Evolutionary conservation across 2,888 invertebrate species (phyloP), one percentile per base, ranked within the genome.

Genomic region (Himalopsyche kuldschensis): DNA sequence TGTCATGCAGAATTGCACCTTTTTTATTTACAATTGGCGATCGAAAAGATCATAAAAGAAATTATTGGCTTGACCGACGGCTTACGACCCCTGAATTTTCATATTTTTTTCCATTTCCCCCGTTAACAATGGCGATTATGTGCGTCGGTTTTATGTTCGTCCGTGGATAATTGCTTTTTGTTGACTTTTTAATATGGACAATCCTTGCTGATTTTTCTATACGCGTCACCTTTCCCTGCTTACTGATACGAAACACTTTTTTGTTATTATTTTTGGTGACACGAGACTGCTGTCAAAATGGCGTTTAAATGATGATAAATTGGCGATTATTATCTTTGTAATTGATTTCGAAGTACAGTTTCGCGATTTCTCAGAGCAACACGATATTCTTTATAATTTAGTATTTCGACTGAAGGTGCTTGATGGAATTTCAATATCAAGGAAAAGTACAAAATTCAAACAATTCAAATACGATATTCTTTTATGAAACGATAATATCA

Each of bases 291-390:
- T 69, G 84, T 84, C 79, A 78, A 75, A 82, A 79, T 86, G 82
- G 81, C 84, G 83, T 84, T 81, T 80, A 76, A 82, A 86, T 82
- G 76, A 86, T 86, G 86, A 86, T 86, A 81, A 84, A 86, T 86
- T 20, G 81, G 47, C 75, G 79, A 80, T 84, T 83, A 85, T 84
- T 48, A 79, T 48, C 75, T 48, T 69, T 35, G 75, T 69, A 78
- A 78, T 69, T 77, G 78, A 78, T 78, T 78, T 41, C 77, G 11
- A 24, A n/a, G 63, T n/a, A 79, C 24, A 31, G 80, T 17, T 41
- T 6, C 11, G 15, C 41, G 41, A 41, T 15, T n/a, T n/a, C n/a
- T n/a, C n/a, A n/a, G n/a, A n/a, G n/a, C n/a, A n/a, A n/a, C n/a
- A n/a, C n/a, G n/a, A n/a, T n/a, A n/a, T n/a, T n/a, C n/a, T n/a